These are phyloP conservation scores for Probosciger aterrimus DNA, from an alignment of 2,113 vertebrate genomes.

Conservation along the genomic window DNA sequence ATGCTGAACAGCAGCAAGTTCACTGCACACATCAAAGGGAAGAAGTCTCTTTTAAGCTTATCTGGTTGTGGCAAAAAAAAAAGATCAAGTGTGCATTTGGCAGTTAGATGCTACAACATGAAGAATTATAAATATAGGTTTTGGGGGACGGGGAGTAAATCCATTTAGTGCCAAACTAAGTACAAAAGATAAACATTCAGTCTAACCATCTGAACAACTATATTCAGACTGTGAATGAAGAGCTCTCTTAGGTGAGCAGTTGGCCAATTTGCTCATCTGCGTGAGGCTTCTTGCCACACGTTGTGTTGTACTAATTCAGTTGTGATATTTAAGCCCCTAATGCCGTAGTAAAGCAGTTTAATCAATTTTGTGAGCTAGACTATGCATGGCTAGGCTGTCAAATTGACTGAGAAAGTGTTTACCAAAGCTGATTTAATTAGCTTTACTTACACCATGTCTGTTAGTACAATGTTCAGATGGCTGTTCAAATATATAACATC, in stretches of 20 bases:
- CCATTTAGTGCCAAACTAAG: background rate
- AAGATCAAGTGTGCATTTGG: background rate
- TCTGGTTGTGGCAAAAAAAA: background rate
- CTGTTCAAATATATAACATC: background rate
- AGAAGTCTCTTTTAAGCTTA: background rate
- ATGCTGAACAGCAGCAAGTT: background rate
- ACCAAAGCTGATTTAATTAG: constrained; percentile 12
- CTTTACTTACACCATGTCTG: background rate
- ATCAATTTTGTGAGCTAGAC: background rate
- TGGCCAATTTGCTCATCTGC: background rate
- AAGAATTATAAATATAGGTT: background rate
- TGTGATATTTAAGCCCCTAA: background rate
- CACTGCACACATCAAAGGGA: background rate
- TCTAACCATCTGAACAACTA: background rate
- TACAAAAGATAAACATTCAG: background rate
- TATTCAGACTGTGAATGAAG: background rate
- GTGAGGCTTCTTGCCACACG: background rate
- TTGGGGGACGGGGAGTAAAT: background rate
- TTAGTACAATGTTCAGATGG: background rate
- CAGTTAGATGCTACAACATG: background rate
- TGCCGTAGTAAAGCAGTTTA: background rate
- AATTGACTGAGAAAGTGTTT: background rate
- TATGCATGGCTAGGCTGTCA: background rate
- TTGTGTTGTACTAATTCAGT: background rate
- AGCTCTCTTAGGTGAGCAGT: background rate